Base-by-base conservation (phyloP, 1,140 invertebrate genomes). In the Pteromalus puparum region DNA sequence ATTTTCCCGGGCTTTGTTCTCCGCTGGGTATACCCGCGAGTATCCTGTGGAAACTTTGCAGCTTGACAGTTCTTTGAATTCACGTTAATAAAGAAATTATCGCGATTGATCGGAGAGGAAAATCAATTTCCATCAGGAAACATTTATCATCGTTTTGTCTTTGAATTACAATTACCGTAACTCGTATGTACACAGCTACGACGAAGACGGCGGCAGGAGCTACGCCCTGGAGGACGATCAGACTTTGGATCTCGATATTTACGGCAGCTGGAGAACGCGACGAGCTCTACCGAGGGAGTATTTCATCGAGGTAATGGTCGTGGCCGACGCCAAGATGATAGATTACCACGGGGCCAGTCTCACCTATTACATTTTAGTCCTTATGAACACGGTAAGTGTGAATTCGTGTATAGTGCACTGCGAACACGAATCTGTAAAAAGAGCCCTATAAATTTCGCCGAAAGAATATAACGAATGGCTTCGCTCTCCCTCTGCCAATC, bases 241-340 rank as follows among this genome's bases (percentile, higher is more conserved):
- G 38, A 82, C 86, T 85, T 85, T 86, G 76, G 85, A 89, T 84
- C 74, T 82, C 18, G 84, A 86, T 77, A 85, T 74, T 81, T 86
- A 89, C 72, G 87, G 85, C 46, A 79, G 70, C 70, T 91, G 90
- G 91, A 88, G 91, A 86, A 86, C 89, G 18, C 89, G 89, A 46
- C 89, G 90, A 84, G 89, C 91, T 72, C 83, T 91, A 73, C 94
- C 95, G 21, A 93, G 94, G 87, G 94, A 96, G 86, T 95, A 96
- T 90, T 96, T 95, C 87, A 94, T 98, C 53, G 97, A 97, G 92
- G 94, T 97, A 46, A 94, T 97, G 91, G 94, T 98, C 10, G 97
- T 97, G 4, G 96, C 96, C 38, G 97, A 98, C 90, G 91, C 92
- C 18, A 96, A 95, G 88, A 98, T 98, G 97, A 90, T 94, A 1